A percentile compares a stretch with the other conserved stretches of the same genome.
Evolutionary conservation across 2,797 vertebrate species (phyloP).

Genomic region (Carcharodon carcharias): DNA sequence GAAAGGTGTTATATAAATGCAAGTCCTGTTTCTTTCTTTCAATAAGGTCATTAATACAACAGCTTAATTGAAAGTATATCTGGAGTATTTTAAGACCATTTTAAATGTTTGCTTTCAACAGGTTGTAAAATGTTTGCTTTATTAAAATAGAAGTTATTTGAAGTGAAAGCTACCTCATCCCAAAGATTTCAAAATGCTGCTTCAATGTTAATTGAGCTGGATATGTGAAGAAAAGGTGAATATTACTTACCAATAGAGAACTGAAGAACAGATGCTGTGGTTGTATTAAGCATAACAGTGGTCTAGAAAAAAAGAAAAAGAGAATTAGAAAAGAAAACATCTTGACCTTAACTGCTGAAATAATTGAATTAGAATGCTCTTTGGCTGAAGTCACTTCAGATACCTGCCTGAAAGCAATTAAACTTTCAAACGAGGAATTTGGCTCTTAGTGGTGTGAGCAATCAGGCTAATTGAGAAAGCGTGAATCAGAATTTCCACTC

Average conservation of each 20-base stretch:
- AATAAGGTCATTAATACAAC: background rate
- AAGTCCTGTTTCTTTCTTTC: no score
- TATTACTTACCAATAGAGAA: conserved; percentile 88
- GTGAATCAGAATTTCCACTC: background rate
- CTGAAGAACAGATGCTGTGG: conserved; percentile 86
- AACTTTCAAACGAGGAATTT: background rate
- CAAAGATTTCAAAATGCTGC: background rate
- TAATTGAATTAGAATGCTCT: conserved; percentile 8
- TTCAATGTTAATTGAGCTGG: background rate
- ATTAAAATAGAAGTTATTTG: background rate
- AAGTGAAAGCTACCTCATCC: background rate
- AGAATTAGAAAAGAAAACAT: background rate
- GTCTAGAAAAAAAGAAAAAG: conserved; percentile 55
- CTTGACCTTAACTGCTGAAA: background rate
- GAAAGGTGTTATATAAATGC: no score
- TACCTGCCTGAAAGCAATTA: no score
- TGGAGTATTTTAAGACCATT: background rate
- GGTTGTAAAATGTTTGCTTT: background rate
- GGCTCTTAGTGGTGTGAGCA: background rate
- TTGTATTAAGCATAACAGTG: conserved; percentile 83
- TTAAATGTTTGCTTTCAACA: background rate
- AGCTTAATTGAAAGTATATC: background rate
- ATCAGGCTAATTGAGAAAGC: background rate
- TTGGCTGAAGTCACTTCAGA: background rate
- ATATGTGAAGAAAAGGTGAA: background rate